Percentiles rank a stretch among this genome's conserved stretches.
Conservation (phyloP, 2,113 vertebrate species). For the Aphelocoma coerulescens region DNA sequence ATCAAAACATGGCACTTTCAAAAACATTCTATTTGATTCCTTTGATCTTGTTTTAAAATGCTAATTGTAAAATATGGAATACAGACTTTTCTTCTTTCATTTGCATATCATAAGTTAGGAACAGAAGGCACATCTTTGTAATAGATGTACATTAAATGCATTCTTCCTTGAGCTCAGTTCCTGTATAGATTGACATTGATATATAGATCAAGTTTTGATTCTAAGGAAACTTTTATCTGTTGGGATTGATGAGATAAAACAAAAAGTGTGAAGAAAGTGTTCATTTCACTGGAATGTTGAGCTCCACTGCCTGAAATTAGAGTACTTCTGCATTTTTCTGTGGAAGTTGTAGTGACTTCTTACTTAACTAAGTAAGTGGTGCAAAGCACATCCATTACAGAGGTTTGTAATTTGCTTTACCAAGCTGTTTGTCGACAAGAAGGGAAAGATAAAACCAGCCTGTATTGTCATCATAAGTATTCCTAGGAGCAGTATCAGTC, state of each 20-base stretch:
- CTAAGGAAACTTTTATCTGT: constrained; percentile 24
- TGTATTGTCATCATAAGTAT: not conserved
- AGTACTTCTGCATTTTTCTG: not conserved
- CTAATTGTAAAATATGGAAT: constrained; percentile 2
- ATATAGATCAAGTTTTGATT: constrained; percentile 32
- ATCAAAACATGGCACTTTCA: not conserved
- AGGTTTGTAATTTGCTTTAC: not conserved
- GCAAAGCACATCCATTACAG: not conserved
- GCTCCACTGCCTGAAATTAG: not conserved
- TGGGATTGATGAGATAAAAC: constrained; percentile 29
- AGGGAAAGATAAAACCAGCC: not conserved
- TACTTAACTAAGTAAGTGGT: not conserved
- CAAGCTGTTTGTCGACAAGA: not conserved
- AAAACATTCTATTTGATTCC: not conserved
- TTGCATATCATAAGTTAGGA: constrained; percentile 24
- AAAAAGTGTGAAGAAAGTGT: not conserved
- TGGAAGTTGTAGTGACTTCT: not conserved
- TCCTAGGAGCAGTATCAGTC: not conserved
- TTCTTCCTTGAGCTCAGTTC: constrained; percentile 34
- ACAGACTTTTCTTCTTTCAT: not conserved
- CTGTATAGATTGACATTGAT: constrained; percentile 30
- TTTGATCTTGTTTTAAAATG: constrained; percentile 46
- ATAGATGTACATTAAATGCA: not conserved
- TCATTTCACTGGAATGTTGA: not conserved
- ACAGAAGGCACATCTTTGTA: not conserved